A percentile compares a stretch with the other conserved stretches of the same genome.
Evolutionary conservation across 1,140 invertebrate species (phyloP).

Genomic region (Ooceraea biroi): DNA sequence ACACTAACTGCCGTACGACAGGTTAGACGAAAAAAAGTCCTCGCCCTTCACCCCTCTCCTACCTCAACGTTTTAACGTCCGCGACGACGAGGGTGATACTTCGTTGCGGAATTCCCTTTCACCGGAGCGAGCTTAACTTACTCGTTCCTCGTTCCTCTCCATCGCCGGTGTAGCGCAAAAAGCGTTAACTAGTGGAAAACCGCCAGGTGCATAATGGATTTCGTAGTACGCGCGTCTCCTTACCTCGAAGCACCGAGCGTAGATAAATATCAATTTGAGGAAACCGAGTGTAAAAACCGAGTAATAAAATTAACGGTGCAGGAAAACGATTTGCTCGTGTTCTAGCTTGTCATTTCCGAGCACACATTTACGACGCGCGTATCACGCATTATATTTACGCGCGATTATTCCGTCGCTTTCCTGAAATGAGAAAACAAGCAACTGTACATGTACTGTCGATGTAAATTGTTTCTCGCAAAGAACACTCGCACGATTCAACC

Average conservation of each 20-base stretch:
- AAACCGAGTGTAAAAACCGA: constrained; percentile 28
- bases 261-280: constrained; percentile 36
- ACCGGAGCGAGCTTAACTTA: constrained; percentile 27
- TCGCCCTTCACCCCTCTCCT: not conserved
- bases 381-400: not conserved
- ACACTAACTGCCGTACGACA: constrained; percentile 71
- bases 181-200: constrained; percentile 32
- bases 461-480: not conserved
- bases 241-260: not conserved
- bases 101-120: constrained; percentile 17
- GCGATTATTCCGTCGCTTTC: not conserved
- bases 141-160: constrained; percentile 1
- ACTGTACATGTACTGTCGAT: not conserved
- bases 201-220: constrained; percentile 41
- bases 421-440: not conserved
- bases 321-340: not conserved
- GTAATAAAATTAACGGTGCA: constrained; percentile 50
- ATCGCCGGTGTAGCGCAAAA: not conserved
- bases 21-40: constrained; percentile 65
- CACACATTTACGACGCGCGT: not conserved
- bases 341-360: not conserved
- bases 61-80: constrained; percentile 31
- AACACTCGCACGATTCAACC: not conserved
- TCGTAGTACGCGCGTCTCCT: constrained; percentile 34
- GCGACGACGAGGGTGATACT: constrained; percentile 29